A percentile compares a stretch with the other conserved stretches of the same genome.
These are phyloP conservation scores for Sciurus carolinensis DNA, from an alignment of 2,797 vertebrate genomes.

Conservation along the genomic window DNA sequence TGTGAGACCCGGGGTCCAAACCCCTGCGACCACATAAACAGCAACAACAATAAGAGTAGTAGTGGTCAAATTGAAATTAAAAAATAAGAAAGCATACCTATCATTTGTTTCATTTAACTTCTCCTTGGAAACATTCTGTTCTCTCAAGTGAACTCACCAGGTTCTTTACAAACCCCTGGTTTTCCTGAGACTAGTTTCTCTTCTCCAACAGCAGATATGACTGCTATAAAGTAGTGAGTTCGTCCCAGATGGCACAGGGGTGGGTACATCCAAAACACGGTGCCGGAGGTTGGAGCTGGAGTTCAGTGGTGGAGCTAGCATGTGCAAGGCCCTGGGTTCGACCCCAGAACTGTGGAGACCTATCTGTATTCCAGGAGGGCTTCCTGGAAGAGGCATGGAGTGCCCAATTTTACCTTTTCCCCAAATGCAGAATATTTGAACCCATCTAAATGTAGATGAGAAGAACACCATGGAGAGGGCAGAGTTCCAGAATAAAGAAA, in stretches of 20 bases:
- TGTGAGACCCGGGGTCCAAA: not conserved
- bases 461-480: not conserved
- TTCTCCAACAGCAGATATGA: not conserved
- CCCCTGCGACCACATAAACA: not conserved
- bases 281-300: fast-evolving
- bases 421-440: not conserved
- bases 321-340: not conserved
- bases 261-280: not conserved
- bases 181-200: not conserved
- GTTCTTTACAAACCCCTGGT: not conserved
- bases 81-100: not conserved
- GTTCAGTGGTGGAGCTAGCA: not conserved
- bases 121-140: not conserved
- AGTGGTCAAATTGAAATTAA: not conserved
- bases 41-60: not conserved
- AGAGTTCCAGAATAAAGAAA: not conserved
- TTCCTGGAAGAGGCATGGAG: not conserved
- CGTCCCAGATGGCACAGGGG: fast-evolving
- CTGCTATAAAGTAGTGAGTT: not conserved
- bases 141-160: not conserved
- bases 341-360: not conserved
- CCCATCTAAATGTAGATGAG: not conserved
- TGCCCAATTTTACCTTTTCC: not conserved
- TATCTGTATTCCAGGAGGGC: fast-evolving
- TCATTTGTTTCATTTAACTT: not conserved